phyloP scores from a whole-genome alignment of 2,113 vertebrate genomes.

The Theristicus caerulescens region DNA sequence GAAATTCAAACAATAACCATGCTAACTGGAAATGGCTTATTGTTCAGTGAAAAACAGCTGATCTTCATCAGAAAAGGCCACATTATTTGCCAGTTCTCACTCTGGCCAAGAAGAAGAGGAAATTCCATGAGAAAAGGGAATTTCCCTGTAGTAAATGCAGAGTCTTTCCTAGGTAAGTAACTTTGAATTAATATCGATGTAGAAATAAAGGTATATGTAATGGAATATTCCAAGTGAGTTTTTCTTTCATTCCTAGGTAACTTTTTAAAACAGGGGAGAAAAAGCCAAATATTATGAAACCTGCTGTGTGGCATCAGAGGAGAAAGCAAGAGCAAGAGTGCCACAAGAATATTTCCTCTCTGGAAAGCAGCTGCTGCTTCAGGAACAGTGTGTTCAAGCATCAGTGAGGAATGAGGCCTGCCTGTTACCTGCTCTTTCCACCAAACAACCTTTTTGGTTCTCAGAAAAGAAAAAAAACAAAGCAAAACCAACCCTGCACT shows the following conservation, averaged over 20 bases:
- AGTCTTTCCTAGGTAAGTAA: background rate
- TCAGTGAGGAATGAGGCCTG: background rate
- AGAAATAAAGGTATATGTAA: background rate
- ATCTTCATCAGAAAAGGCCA: constrained; percentile 11
- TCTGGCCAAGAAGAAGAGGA: background rate
- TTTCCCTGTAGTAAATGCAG: background rate
- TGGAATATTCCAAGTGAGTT: background rate
- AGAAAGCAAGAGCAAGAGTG: background rate
- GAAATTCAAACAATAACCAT: constrained; percentile 47
- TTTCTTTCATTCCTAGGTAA: background rate
- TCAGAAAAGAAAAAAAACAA: background rate
- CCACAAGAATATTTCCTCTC: background rate
- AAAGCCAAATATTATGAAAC: background rate
- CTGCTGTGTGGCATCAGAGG: background rate
- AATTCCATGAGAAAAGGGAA: background rate
- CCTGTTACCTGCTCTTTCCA: background rate
- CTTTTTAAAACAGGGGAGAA: background rate
- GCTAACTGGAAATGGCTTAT: constrained; percentile 39
- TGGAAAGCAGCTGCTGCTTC: constrained; percentile 8
- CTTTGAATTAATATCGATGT: background rate
- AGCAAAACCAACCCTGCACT: background rate
- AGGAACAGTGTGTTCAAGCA: background rate
- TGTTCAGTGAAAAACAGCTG: constrained; percentile 29
- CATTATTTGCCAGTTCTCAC: background rate
- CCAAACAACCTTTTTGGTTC: background rate